Percentiles rank a stretch among this genome's conserved stretches.
phyloP scores from a whole-genome alignment of 2,113 vertebrate species.

The Dipodomys ordii region DNA sequence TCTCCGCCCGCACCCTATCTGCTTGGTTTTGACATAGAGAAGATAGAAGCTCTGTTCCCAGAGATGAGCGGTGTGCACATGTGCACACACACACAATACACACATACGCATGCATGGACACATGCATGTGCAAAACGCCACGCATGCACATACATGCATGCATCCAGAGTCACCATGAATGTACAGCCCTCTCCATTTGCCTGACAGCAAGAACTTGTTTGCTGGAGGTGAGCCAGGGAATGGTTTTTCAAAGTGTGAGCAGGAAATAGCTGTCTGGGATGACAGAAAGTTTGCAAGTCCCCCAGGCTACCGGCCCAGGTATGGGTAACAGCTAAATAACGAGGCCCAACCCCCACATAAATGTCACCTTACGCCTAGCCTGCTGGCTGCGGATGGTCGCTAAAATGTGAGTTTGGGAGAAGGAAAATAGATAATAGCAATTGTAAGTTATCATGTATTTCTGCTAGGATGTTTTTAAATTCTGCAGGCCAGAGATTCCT shows the following conservation, averaged over 20 bases:
- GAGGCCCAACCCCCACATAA: neutral
- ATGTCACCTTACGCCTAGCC: neutral
- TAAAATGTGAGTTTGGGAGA: neutral
- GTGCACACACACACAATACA: no score
- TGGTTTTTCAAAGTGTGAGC: neutral
- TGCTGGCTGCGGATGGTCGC: neutral
- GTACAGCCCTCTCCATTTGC: neutral
- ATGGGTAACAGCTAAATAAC: neutral
- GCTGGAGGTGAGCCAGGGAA: neutral
- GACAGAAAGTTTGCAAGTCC: neutral
- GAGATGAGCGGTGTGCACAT: neutral
- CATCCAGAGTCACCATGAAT: neutral
- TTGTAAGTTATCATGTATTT: accelerated
- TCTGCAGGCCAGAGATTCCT: accelerated
- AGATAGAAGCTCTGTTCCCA: neutral
- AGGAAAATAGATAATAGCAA: neutral
- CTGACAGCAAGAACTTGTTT: neutral
- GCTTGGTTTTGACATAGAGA: neutral
- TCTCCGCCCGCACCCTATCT: no score
- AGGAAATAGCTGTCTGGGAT: neutral
- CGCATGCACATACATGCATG: no score
- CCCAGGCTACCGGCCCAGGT: neutral
- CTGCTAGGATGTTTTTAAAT: neutral
- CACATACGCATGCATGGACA: neutral
- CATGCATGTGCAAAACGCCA: neutral